phyloP scores from a whole-genome alignment of 2,797 vertebrate genomes.

The Premnoplex brunnescens region DNA sequence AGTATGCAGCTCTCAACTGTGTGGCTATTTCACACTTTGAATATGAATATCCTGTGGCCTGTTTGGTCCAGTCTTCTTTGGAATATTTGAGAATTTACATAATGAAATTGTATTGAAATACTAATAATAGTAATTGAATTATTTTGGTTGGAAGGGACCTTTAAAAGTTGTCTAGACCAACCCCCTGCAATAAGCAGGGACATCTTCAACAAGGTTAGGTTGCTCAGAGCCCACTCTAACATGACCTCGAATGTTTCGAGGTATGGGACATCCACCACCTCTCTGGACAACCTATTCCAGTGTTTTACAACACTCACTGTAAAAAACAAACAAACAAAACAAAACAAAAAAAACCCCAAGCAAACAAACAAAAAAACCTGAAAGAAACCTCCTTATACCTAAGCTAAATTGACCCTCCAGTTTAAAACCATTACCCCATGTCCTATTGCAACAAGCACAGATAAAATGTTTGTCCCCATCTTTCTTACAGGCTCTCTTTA shows the following conservation, averaged over 20 bases:
- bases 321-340: not conserved
- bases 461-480: not conserved
- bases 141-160: not conserved
- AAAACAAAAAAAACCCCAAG: no score
- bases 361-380: not conserved
- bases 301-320: no score
- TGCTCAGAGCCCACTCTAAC: not conserved
- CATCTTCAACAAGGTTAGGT: not conserved
- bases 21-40: not conserved
- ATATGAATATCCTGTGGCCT: not conserved
- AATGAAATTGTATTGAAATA: not conserved
- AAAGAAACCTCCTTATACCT: no score
- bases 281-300: not conserved
- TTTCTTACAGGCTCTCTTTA: not conserved
- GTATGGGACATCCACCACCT: not conserved
- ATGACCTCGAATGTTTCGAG: not conserved
- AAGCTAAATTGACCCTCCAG: not conserved
- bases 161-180: not conserved
- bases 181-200: not conserved
- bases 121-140: not conserved
- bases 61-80: not conserved
- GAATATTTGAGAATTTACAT: not conserved
- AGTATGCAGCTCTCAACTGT: not conserved
- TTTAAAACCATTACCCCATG: not conserved
- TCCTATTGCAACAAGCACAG: not conserved